Base-by-base conservation (phyloP, 1,140 invertebrate species). In the Cherax destructor region DNA sequence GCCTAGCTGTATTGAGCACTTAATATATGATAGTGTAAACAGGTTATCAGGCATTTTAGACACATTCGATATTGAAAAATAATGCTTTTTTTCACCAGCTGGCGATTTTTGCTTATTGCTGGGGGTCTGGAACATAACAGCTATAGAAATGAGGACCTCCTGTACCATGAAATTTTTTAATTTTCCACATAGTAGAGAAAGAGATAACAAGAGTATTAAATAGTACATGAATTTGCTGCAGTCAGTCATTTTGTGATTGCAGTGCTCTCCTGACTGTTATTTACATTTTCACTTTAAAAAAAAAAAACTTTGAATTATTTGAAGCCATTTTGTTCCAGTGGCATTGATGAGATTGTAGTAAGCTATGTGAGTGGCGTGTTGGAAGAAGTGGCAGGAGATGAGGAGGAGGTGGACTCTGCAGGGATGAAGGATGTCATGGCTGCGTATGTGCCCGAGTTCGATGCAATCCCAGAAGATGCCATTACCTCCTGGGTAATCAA, bases 291-390 rank as follows among this genome's bases (percentile, higher is more conserved):
- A n/a, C n/a, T 69, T 69, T 1, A n/a, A 77, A 77, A 9, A 16
- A 10, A n/a, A 77, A 77, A 9, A 16, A 10, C 4, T 41, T 77
- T 6, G 30, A 41, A 30, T 47, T 56, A 10, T 56, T 56, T 56
- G 9, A 56, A 77, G 4, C 21, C 56, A 11, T n/a, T 74, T 61
- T 41, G 18, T 79, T 77, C 3, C 83, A 91, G 88, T 79, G 77
- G 88, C 30, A 91, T 91, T 49, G 88, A 91, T 91, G 88, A 91
- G 24, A 91, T 91, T 13, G 88, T 91, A 74, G 83, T 91, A 50
- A 91, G 88, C 83, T 91, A 91, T 11, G 88, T 91, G 41, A 91
- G 74, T 69, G 88, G 88, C 1, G 88, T 91, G 52, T 50, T 91
- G 74, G 88, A 91, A 83, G 88, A 91, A 41, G 88, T 91, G 30